Percentiles rank a stretch among this genome's conserved stretches.
phyloP scores from a whole-genome alignment of 2,797 vertebrate genomes.

The Numenius phaeopus region DNA sequence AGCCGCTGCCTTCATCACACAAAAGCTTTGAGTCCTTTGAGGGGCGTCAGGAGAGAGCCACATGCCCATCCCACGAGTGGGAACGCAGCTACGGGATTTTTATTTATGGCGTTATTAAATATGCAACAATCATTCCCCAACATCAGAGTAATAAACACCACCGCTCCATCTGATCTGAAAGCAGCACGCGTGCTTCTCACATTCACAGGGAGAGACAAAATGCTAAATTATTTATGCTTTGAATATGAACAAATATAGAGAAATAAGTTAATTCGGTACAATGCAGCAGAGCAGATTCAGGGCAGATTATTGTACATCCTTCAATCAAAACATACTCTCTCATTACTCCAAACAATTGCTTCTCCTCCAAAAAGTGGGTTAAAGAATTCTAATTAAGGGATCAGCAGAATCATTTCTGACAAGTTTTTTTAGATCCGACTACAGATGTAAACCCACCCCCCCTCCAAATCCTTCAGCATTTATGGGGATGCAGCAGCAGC shows the following conservation, averaged over 20 bases:
- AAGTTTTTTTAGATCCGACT: neutral
- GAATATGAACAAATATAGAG: slow-evolving; percentile 63
- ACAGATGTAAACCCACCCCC: neutral
- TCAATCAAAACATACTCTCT: slow-evolving; percentile 28
- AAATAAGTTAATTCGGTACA: slow-evolving; percentile 38
- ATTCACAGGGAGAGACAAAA: slow-evolving; percentile 41
- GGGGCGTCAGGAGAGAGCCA: neutral
- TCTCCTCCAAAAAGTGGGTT: slow-evolving; percentile 16
- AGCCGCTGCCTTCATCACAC: neutral
- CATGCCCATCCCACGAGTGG: neutral
- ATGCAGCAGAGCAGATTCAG: slow-evolving; percentile 22
- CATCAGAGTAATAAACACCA: slow-evolving; percentile 61
- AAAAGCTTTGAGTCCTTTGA: neutral
- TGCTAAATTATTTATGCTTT: slow-evolving; percentile 65
- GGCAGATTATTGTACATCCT: slow-evolving; percentile 27
- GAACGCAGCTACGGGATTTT: neutral
- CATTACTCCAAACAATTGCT: slow-evolving; percentile 32
- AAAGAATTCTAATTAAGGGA: slow-evolving; percentile 19
- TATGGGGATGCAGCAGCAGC: rapidly evolving
- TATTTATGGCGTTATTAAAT: slow-evolving; percentile 55
- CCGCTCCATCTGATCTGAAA: slow-evolving; percentile 55
- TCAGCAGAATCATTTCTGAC: slow-evolving; percentile 5
- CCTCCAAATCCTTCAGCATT: neutral
- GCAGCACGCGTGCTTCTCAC: slow-evolving; percentile 39
- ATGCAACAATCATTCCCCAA: slow-evolving; percentile 55